phyloP scores from a whole-genome alignment of 2,888 invertebrate species.

The Quadroppia sp. region DNA sequence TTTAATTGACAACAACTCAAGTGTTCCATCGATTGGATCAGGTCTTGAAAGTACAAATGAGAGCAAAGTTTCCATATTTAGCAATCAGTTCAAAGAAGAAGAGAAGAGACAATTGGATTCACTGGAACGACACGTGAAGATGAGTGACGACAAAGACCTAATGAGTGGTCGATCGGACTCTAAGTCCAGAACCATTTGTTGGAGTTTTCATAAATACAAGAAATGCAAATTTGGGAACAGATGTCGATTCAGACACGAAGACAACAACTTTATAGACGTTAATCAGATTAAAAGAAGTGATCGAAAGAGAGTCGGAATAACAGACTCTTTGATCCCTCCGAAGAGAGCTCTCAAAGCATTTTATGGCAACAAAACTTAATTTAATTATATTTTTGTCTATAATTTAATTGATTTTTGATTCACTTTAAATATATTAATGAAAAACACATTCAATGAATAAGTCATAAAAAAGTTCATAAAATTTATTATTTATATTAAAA shows the following conservation, averaged over 20 bases:
- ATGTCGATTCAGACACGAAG: neutral
- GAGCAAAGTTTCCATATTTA: slow-evolving; percentile 21
- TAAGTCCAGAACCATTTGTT: neutral
- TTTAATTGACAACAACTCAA: no score
- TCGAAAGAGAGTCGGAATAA: neutral
- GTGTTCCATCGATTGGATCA: neutral
- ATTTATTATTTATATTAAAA: no score
- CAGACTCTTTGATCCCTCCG: slow-evolving; percentile 1
- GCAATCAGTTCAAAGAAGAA: slow-evolving; percentile 13
- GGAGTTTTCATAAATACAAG: slow-evolving; percentile 1
- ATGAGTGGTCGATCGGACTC: neutral
- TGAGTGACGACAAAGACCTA: neutral
- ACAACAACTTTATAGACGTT: neutral
- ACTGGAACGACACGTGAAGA: neutral
- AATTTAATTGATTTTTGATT: no score
- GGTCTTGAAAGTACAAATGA: neutral
- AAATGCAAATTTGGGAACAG: neutral
- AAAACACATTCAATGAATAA: no score
- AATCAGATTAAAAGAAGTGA: neutral
- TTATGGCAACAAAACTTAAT: neutral
- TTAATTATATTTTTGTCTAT: no score
- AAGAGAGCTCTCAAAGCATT: neutral
- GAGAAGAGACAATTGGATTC: neutral
- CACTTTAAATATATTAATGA: no score
- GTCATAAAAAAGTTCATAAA: no score